These are phyloP conservation scores for Parambassis ranga DNA, from an alignment of 2,797 vertebrate genomes.

Conservation along the genomic window DNA sequence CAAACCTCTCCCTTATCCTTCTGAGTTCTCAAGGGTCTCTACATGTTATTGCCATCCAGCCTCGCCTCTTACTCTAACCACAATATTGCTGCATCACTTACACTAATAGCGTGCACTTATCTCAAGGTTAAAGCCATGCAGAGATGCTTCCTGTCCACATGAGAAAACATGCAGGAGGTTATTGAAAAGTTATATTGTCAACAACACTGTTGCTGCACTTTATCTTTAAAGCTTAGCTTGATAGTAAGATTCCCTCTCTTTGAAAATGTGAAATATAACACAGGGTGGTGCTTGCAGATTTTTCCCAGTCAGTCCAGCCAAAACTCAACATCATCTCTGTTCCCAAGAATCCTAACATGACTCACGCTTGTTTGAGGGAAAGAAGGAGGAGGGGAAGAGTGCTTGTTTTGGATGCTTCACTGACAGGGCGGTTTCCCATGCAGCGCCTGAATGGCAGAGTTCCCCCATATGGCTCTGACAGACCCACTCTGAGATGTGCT, in stretches of 20 bases:
- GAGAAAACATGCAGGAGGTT: not conserved
- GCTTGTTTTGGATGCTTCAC: constrained; percentile 59
- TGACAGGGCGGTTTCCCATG: constrained; percentile 54
- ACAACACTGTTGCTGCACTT: not conserved
- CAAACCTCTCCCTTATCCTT: not conserved
- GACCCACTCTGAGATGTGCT: constrained; percentile 20
- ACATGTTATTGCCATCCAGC: constrained; percentile 4
- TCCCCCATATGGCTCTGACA: constrained; percentile 46
- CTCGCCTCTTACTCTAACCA: constrained; percentile 41
- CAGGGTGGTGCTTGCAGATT: constrained; percentile 27
- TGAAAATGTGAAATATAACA: constrained; percentile 13
- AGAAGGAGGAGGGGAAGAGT: not conserved
- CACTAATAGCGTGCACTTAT: constrained; percentile 57
- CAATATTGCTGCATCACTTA: constrained; percentile 64
- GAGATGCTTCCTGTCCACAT: constrained; percentile 33
- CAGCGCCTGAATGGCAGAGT: constrained; percentile 36
- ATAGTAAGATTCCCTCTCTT: constrained; percentile 21
- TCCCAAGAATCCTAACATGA: constrained; percentile 41
- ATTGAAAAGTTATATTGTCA: constrained; percentile 10
- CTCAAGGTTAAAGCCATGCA: constrained; percentile 43
- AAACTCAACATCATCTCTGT: constrained; percentile 37
- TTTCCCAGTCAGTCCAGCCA: constrained; percentile 30
- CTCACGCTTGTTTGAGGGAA: constrained; percentile 37
- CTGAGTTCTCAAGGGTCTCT: constrained; percentile 4
- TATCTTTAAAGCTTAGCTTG: not conserved